These are phyloP conservation scores for Acestrorhynchus altus DNA, from an alignment of 2,797 vertebrate species.

Conservation along the genomic window DNA sequence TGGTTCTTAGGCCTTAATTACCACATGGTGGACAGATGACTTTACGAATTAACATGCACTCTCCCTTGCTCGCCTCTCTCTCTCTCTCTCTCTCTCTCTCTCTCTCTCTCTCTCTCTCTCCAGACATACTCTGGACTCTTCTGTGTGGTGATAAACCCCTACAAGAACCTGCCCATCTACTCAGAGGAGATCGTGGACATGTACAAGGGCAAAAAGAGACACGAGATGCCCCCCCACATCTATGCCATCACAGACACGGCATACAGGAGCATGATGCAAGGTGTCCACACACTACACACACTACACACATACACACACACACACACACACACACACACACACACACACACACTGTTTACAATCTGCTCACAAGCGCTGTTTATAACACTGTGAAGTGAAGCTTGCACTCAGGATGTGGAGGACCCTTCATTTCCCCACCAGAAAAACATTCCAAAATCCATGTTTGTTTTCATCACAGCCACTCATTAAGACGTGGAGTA, in stretches of 20 bases:
- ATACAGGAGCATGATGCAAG: conserved; percentile 94
- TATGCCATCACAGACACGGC: conserved; percentile 98
- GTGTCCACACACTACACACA: neutral
- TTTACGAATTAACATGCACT: conserved; percentile 6
- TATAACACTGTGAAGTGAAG: neutral
- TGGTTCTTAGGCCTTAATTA: neutral
- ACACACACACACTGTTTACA: too few relatives aligned
- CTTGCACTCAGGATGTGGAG: neutral
- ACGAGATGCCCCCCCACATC: conserved; percentile 98
- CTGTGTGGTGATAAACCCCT: conserved; percentile 98
- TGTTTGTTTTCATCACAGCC: too few relatives aligned
- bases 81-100: neutral
- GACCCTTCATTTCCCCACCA: too few relatives aligned
- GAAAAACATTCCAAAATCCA: too few relatives aligned
- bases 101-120: neutral
- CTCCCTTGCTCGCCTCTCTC: neutral
- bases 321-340: neutral
- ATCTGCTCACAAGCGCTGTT: neutral
- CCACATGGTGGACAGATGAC: neutral
- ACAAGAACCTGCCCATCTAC: conserved; percentile 98
- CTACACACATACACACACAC: neutral
- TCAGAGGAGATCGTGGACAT: conserved; percentile 98
- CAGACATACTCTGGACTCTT: conserved; percentile 98
- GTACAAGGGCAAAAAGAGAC: conserved; percentile 99
- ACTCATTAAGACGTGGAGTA: too few relatives aligned